A percentile compares a stretch with the other conserved stretches of the same genome.
phyloP scores from a whole-genome alignment of 2,113 vertebrate species.

The Salminus brasiliensis region DNA sequence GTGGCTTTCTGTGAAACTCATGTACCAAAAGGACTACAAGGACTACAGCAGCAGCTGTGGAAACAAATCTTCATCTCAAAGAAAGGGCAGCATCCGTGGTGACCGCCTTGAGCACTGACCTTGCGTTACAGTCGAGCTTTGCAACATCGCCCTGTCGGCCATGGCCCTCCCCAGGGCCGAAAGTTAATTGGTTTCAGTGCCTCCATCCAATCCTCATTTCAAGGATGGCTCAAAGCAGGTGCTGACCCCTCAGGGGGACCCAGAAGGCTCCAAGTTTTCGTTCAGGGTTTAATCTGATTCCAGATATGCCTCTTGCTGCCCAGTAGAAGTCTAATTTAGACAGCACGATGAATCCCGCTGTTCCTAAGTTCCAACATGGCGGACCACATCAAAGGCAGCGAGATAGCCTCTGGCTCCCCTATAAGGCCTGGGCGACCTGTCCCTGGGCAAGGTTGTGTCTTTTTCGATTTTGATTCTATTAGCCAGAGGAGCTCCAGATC shows the following conservation, averaged over 20 bases:
- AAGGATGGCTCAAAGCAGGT: slow-evolving; percentile 13
- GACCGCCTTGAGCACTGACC: slow-evolving; percentile 28
- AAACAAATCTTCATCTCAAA: not conserved
- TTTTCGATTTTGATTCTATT: slow-evolving; percentile 42
- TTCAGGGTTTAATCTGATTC: slow-evolving; percentile 16
- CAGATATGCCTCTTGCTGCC: not conserved
- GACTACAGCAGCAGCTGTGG: not conserved
- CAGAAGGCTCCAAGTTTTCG: slow-evolving; percentile 25
- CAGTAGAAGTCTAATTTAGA: slow-evolving; percentile 26
- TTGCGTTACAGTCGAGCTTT: slow-evolving; percentile 9
- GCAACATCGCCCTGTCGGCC: slow-evolving; percentile 3
- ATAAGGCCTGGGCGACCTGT: slow-evolving; percentile 5
- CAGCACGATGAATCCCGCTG: slow-evolving; percentile 8
- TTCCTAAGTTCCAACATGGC: not conserved
- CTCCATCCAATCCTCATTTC: slow-evolving; percentile 26
- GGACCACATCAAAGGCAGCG: slow-evolving; percentile 8
- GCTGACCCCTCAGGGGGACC: slow-evolving; percentile 3
- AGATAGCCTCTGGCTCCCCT: not conserved
- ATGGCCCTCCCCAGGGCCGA: not conserved
- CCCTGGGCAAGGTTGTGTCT: not conserved
- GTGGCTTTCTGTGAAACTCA: not conserved
- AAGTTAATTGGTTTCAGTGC: slow-evolving; percentile 24
- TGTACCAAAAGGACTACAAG: not conserved
- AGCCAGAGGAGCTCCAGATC: slow-evolving; percentile 29
- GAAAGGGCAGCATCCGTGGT: slow-evolving; percentile 19